Evolutionary conservation across 2,888 invertebrate genomes (phyloP).

Genomic region (Buathra laborator): DNA sequence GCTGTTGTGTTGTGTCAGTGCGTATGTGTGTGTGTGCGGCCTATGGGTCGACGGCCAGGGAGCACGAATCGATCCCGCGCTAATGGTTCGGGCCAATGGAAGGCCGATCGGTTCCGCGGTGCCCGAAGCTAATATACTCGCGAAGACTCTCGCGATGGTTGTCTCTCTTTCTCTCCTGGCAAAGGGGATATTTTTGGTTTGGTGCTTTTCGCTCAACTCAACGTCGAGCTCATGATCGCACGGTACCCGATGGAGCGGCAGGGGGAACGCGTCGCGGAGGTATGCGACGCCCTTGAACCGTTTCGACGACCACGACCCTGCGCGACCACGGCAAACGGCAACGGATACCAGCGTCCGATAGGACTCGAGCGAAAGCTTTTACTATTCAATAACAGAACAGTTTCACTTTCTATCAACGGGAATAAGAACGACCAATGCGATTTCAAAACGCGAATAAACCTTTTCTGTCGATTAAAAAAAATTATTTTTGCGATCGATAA

Average conservation of each 20-base stretch:
- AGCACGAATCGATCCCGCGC: slow-evolving; percentile 60
- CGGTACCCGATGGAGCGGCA: not conserved
- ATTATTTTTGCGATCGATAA: no score
- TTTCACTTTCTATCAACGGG: not conserved
- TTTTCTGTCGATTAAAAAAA: no score
- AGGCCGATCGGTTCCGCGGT: slow-evolving; percentile 62
- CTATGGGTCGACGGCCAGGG: slow-evolving; percentile 60
- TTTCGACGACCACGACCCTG: slow-evolving; percentile 70
- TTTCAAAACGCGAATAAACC: no score
- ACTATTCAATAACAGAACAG: slow-evolving; percentile 5
- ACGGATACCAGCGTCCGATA: slow-evolving; percentile 33
- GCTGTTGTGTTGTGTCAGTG: slow-evolving; percentile 8
- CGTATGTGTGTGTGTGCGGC: not conserved
- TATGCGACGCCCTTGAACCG: slow-evolving; percentile 70
- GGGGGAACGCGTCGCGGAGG: slow-evolving; percentile 39
- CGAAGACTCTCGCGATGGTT: not conserved
- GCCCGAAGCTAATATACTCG: slow-evolving; percentile 23
- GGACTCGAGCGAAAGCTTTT: slow-evolving; percentile 3
- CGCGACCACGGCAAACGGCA: slow-evolving; percentile 26
- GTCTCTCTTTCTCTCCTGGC: slow-evolving; percentile 41
- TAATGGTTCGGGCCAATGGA: slow-evolving; percentile 61
- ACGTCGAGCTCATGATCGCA: slow-evolving; percentile 21
- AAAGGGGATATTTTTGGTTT: slow-evolving; percentile 61
- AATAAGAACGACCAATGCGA: no score
- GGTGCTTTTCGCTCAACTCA: slow-evolving; percentile 44